Conservation (phyloP, 2,113 vertebrate genomes). For the Acrocephalus kingi region DNA sequence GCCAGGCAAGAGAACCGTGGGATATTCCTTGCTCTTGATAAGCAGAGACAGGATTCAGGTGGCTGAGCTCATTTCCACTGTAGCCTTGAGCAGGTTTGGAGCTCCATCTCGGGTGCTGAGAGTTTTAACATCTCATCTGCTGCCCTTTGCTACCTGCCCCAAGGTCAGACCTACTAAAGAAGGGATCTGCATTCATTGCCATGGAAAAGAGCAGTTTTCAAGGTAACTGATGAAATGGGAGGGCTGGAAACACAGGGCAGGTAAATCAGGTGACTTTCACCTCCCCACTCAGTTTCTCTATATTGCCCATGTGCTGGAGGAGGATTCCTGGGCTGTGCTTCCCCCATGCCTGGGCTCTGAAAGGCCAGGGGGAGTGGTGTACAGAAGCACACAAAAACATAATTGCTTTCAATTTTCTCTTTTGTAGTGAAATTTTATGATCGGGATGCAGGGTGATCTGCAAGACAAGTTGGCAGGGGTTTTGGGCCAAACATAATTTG, state of each 20-base stretch:
- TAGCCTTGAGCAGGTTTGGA: slow-evolving; percentile 11
- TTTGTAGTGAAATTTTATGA: neutral
- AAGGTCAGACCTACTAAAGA: neutral
- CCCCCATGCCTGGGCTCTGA: neutral
- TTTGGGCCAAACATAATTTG: slow-evolving; percentile 29
- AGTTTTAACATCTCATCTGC: neutral
- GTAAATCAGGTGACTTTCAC: neutral
- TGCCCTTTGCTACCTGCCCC: neutral
- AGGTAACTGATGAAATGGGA: neutral
- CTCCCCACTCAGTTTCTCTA: neutral
- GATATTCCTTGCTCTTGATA: neutral
- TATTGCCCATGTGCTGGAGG: neutral
- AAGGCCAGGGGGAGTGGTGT: neutral
- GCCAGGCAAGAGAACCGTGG: neutral
- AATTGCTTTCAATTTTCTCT: slow-evolving; percentile 11
- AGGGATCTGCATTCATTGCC: neutral
- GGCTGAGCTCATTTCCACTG: neutral
- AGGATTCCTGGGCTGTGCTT: neutral
- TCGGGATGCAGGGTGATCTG: neutral
- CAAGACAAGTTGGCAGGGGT: slow-evolving; percentile 22
- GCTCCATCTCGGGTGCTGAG: neutral
- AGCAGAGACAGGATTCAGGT: neutral
- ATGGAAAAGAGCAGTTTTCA: neutral
- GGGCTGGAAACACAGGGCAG: neutral
- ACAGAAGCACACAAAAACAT: neutral